These are phyloP conservation scores for Pelochelys cantorii DNA, from an alignment of 2,797 vertebrate genomes.

Conservation along the genomic window DNA sequence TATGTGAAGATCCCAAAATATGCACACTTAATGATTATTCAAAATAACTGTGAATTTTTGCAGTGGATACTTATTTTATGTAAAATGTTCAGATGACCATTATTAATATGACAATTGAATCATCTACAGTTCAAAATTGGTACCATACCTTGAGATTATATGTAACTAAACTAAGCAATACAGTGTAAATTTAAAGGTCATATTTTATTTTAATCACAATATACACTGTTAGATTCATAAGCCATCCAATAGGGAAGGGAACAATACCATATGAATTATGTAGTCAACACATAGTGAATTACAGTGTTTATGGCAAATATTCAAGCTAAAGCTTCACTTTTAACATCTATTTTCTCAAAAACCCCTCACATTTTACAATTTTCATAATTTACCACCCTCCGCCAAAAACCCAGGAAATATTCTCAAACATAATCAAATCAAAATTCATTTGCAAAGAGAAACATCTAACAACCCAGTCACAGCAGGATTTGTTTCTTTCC, in stretches of 20 bases:
- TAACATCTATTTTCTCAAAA: not conserved
- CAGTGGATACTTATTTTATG: not conserved
- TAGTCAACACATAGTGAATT: not conserved
- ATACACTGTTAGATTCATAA: conserved; percentile 33
- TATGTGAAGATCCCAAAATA: not conserved
- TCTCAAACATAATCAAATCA: accelerated
- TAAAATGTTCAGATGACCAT: not conserved
- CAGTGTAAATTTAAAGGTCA: not conserved
- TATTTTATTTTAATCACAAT: conserved; percentile 48
- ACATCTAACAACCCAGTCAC: not conserved
- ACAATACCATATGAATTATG: not conserved
- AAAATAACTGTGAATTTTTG: not conserved
- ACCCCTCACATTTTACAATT: not conserved
- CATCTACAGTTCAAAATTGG: not conserved
- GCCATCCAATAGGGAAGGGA: not conserved
- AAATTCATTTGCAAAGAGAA: accelerated
- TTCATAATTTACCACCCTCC: not conserved
- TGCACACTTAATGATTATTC: not conserved
- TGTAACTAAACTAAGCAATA: not conserved
- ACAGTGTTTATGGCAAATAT: not conserved
- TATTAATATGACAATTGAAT: not conserved
- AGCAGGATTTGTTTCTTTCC: not conserved
- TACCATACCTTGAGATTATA: not conserved
- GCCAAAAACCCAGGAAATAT: not conserved
- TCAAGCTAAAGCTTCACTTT: not conserved